phyloP scores from a whole-genome alignment of 2,888 invertebrate species.

The Sympetrum striolatum region DNA sequence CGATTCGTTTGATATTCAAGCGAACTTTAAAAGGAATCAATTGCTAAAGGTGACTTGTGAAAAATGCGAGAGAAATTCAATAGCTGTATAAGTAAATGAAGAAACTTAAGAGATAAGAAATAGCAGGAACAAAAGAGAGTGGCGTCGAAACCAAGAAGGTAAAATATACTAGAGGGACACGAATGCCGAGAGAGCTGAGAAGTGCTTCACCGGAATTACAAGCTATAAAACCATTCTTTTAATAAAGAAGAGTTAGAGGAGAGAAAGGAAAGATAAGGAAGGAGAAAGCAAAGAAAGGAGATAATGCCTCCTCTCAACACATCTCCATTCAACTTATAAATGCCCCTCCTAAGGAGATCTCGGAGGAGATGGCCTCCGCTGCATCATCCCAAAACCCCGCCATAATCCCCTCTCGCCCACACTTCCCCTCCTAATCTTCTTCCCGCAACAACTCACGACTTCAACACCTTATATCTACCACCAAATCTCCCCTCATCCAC shows the following conservation, averaged over 20 bases:
- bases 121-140: no score
- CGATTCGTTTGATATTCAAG: no score
- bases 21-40: no score
- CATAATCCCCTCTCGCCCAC: background rate
- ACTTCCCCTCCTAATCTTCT: background rate
- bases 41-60: no score
- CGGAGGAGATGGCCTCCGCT: background rate
- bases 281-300: background rate
- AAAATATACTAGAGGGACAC: no score
- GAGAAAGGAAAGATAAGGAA: background rate
- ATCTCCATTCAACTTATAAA: background rate
- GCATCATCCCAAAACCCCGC: background rate
- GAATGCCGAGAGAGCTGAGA: no score
- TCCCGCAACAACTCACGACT: background rate
- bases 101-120: no score
- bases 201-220: no score
- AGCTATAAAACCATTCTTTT: no score
- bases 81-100: no score
- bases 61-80: no score
- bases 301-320: background rate
- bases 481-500: background rate
- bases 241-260: background rate
- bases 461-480: background rate
- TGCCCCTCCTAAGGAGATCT: background rate
- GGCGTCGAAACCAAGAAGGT: background rate